Evolutionary conservation across 2,888 invertebrate species (phyloP).

Genomic region (Cephus nigrinus): DNA sequence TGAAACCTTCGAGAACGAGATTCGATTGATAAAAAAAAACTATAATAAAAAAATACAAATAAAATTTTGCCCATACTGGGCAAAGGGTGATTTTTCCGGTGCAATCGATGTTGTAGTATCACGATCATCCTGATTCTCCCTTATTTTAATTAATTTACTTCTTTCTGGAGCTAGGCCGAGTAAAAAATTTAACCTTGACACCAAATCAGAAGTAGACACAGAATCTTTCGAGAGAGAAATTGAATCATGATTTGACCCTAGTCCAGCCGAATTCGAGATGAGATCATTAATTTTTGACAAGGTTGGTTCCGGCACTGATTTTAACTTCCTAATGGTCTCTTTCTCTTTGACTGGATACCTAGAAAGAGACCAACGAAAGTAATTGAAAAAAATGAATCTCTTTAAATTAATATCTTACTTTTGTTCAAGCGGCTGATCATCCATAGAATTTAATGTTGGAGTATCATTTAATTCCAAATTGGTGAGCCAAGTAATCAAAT

Average conservation of each 20-base stretch:
- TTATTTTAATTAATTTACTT: neutral
- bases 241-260: neutral
- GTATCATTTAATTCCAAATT: neutral
- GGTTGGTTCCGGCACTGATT: neutral
- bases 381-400: neutral
- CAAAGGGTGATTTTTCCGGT: neutral
- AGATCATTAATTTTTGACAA: neutral
- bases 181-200: neutral
- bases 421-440: neutral
- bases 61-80: neutral
- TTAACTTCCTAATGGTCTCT: neutral
- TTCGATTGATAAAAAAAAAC: neutral
- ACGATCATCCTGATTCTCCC: neutral
- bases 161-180: neutral
- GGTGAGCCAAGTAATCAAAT: slow-evolving; percentile 70
- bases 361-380: neutral
- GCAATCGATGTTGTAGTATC: neutral
- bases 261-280: neutral
- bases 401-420: neutral
- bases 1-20: neutral
- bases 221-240: neutral
- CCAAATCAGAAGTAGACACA: neutral
- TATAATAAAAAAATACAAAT: neutral
- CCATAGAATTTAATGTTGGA: neutral
- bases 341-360: neutral